Percentiles rank a stretch among this genome's conserved stretches.
Conservation (phyloP, 2,797 vertebrate species). For the Hephaestus fuliginosus region DNA sequence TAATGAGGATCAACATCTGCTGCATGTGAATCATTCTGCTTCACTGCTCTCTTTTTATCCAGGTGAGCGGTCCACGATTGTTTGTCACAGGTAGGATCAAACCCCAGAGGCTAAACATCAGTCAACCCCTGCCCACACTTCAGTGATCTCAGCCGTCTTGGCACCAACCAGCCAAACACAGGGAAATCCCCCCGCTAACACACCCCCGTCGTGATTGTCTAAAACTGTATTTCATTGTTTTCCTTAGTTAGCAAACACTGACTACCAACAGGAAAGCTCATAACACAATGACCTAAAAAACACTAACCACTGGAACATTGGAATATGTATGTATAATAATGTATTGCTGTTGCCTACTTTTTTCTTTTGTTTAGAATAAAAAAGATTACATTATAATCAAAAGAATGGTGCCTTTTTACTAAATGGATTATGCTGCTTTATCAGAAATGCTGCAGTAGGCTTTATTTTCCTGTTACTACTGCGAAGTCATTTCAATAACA, state of each 20-base stretch:
- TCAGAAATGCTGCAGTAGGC: not conserved
- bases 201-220: not conserved
- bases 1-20: conserved; percentile 33
- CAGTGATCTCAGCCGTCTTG: conserved; percentile 8
- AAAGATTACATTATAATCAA: not conserved
- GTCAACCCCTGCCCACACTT: not conserved
- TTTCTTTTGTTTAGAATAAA: not conserved
- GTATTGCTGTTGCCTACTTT: too few species aligned
- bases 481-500: not conserved
- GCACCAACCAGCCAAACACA: conserved; percentile 2
- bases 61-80: conserved; percentile 38
- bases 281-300: not conserved
- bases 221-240: not conserved
- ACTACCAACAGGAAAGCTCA: rapidly evolving
- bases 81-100: conserved; percentile 26
- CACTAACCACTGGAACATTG: not conserved
- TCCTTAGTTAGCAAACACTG: not conserved
- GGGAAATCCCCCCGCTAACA: not conserved
- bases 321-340: not conserved
- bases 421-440: not conserved
- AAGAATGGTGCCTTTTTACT: not conserved
- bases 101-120: conserved; percentile 36
- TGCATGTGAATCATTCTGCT: conserved; percentile 35
- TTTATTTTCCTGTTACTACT: not conserved
- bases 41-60: conserved; percentile 18